A percentile compares a stretch with the other conserved stretches of the same genome.
Conservation (phyloP, 2,113 vertebrate species). For the Cygnus atratus region DNA sequence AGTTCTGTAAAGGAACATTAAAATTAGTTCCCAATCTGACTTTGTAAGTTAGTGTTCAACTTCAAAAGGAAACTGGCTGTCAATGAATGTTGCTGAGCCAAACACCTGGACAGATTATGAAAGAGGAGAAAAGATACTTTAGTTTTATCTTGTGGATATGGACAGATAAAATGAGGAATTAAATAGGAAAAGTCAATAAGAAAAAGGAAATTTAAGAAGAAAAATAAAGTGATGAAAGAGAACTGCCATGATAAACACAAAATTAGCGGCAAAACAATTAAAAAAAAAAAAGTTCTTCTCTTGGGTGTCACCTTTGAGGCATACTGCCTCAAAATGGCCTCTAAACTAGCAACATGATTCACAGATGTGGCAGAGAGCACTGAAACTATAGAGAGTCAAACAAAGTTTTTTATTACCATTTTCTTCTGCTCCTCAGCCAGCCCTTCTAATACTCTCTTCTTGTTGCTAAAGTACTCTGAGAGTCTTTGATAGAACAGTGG, state of each 20-base stretch:
- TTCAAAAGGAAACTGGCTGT: constrained; percentile 16
- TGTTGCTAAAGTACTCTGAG: neutral
- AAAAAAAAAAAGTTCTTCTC: neutral
- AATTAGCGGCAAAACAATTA: neutral
- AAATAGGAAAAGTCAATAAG: neutral
- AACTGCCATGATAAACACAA: neutral
- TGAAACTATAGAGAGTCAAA: neutral
- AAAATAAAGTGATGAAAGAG: neutral
- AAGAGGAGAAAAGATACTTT: neutral
- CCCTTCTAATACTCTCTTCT: neutral
- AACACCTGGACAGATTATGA: neutral
- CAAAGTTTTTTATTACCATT: neutral
- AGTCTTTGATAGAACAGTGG: neutral
- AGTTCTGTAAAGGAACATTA: constrained; percentile 14
- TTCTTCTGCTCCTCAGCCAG: neutral
- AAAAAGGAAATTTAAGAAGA: neutral
- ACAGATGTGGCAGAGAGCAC: neutral
- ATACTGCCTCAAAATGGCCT: neutral
- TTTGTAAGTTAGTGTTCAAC: constrained; percentile 1
- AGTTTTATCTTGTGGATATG: neutral
- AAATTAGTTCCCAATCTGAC: neutral
- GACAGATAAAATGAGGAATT: neutral
- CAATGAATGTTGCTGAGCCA: neutral
- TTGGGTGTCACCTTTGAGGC: neutral
- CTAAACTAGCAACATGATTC: accelerated